Evolutionary conservation across 1,140 invertebrate species (phyloP), one percentile per base, ranked within the genome.

Genomic region (Pseudomyrmex sp.): DNA sequence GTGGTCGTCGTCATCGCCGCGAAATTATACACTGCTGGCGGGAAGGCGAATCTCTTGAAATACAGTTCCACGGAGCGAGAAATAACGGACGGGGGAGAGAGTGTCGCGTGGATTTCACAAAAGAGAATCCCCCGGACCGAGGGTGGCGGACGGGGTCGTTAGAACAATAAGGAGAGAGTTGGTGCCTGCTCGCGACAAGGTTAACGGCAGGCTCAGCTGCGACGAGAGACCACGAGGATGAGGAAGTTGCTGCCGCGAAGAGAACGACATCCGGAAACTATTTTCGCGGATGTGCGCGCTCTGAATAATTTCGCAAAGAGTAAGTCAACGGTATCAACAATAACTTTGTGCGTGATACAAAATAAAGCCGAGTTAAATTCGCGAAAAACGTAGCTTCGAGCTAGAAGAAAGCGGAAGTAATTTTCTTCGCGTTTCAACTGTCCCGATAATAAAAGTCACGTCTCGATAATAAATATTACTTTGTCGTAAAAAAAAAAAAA

Each of bases 51-150:
- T 82, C 75, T 73, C 69, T 73, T 69, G 72, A 86, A 86, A 88
- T 26, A 50, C 54, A 66, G 83, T 82, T 85, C 73, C 70, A 70
- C 86, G 46, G 65, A 89, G 85, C 66, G 77, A 87, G 69, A 69
- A 87, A 89, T 89, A 88, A 89, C 87, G 87, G 72, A 18, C 62
- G 61, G 23, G 66, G 68, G 65, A 82, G 84, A 76, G 56, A 20
- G 56, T 50, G 35, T 35, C 35, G 7, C 35, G 18, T 10, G 84
- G 77, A 73, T 68, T 75, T 63, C 54, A 44, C 44, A 50, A 59
- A 70, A 66, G 83, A 83, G 66, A 48, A 76, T 83, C 66, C 62
- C 56, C 13, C 2, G 3, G 50, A 48, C 18, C n/a, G 7, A 63
- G 59, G 26, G 8, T 20, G 18, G 15, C n/a, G 54, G n/a, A 7